Percentiles rank a stretch among this genome's conserved stretches.
Evolutionary conservation across 2,888 invertebrate species (phyloP).

Genomic region (Nowickia ferox): DNA sequence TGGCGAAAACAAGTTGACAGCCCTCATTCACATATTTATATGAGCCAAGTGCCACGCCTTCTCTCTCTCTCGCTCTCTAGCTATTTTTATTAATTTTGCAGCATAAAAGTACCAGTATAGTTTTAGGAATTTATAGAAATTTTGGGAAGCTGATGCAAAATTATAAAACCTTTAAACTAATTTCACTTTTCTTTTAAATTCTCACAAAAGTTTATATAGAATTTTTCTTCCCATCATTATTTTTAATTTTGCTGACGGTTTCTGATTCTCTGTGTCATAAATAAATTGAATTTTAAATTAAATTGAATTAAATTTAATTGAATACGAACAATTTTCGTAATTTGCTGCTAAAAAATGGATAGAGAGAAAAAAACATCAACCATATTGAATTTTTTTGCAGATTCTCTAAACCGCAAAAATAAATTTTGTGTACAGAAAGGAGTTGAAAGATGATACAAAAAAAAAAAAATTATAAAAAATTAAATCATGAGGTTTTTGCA

Average conservation of each 20-base stretch:
- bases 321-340: slow-evolving; percentile 54
- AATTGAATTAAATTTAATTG: slow-evolving; percentile 67
- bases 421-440: slow-evolving; percentile 17
- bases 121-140: no score
- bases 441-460: slow-evolving; percentile 23
- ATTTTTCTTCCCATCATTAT: slow-evolving; percentile 28
- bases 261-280: slow-evolving; percentile 11
- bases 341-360: slow-evolving; percentile 12
- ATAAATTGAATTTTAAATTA: slow-evolving; percentile 61
- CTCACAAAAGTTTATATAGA: slow-evolving; percentile 3
- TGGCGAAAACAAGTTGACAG: no score
- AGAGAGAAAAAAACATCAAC: neutral
- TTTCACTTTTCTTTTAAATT: neutral
- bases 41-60: no score
- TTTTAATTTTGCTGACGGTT: neutral
- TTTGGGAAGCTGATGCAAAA: no score
- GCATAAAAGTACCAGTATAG: no score
- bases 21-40: no score
- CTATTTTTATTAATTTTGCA: no score
- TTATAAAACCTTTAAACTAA: no score
- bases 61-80: no score
- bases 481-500: neutral
- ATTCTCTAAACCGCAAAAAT: slow-evolving; percentile 47
- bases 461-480: neutral
- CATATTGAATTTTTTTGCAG: neutral